Evolutionary conservation across 2,797 vertebrate species (phyloP), one percentile per base, ranked within the genome.

Genomic region (Mus minutoides): DNA sequence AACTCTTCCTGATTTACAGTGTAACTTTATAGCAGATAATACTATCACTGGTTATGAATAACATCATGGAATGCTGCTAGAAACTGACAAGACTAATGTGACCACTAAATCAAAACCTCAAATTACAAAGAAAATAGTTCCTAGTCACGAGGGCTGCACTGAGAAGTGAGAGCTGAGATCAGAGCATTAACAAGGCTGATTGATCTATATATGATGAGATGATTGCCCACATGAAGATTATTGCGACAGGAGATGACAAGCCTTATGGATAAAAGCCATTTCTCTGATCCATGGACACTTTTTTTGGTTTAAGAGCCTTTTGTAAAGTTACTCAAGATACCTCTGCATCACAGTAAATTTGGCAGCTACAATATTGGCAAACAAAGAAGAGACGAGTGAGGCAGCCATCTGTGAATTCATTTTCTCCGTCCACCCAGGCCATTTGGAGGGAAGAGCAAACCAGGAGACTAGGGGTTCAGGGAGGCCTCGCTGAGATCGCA

Each of bases 11-110:
- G 98, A 99, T 99, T 98, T 99, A 98, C 98, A 98, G 98, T 97
- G 96, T 96, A 98, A 98, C 98, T 98, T 98, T 99, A 98, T 98
- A 98, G 98, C 98, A 98, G 98, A 98, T 98, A 98, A 98, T 99
- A 98, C 98, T 98, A 98, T 98, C 98, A 90, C 98, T 98, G 98
- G 98, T 98, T 99, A 98, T 99, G 98, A 99, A 98, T 98, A 98
- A 98, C 98, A 98, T 98, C 98, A 98, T 97, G 98, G 98, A 97
- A 98, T 97, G 98, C 98, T 73, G 98, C 98, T 98, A 98, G 98
- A 98, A 98, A 98, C 98, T 98, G 98, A 98, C 98, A 99, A 98
- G 98, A 98, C 98, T 99, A 98, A 99, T 98, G 98, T 98, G 98
- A 98, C 98, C 98, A 98, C 98, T 99, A 98, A 99, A 98, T 99